Conservation (phyloP, 1,140 invertebrate species). For the Phortica variegata region DNA sequence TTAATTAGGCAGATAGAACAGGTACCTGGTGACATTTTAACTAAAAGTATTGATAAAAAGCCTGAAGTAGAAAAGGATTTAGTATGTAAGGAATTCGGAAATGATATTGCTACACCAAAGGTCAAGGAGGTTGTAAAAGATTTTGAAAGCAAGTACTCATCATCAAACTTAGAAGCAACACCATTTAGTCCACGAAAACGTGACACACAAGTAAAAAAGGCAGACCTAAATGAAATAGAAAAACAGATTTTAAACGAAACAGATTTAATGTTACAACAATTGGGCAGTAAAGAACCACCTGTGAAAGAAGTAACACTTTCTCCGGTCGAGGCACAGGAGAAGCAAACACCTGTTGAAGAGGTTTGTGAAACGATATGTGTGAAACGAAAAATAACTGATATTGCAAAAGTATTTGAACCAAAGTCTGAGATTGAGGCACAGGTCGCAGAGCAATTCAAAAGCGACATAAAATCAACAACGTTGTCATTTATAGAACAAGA, state of each 20-base stretch:
- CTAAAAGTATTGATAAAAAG: slow-evolving; percentile 23
- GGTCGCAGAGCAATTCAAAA: too few relatives aligned
- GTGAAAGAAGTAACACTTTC: slow-evolving; percentile 19
- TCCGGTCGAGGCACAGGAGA: slow-evolving; percentile 16
- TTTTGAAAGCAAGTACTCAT: slow-evolving; percentile 37
- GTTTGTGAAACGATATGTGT: slow-evolving; percentile 37
- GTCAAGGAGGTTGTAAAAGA: slow-evolving; percentile 44
- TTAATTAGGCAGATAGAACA: slow-evolving; percentile 33
- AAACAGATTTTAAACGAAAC: slow-evolving; percentile 41
- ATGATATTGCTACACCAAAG: slow-evolving; percentile 23
- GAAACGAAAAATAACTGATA: slow-evolving; percentile 31
- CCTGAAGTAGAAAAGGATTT: slow-evolving; percentile 20
- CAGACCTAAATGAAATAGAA: slow-evolving; percentile 34
- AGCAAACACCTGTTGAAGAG: slow-evolving; percentile 23
- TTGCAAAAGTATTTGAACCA: slow-evolving; percentile 25
- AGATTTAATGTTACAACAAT: slow-evolving; percentile 36
- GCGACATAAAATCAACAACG: slow-evolving; percentile 20
- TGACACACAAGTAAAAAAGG: slow-evolving; percentile 16
- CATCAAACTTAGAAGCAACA: slow-evolving; percentile 30
- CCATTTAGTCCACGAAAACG: slow-evolving; percentile 43
- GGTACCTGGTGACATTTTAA: slow-evolving; percentile 43
- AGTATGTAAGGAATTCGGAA: slow-evolving; percentile 26
- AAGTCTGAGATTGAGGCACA: slow-evolving; percentile 6
- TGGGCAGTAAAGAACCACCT: slow-evolving; percentile 10
- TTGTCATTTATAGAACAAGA: slow-evolving; percentile 33